Conservation (phyloP, 2,113 vertebrate species). For the Mus musculus region DNA sequence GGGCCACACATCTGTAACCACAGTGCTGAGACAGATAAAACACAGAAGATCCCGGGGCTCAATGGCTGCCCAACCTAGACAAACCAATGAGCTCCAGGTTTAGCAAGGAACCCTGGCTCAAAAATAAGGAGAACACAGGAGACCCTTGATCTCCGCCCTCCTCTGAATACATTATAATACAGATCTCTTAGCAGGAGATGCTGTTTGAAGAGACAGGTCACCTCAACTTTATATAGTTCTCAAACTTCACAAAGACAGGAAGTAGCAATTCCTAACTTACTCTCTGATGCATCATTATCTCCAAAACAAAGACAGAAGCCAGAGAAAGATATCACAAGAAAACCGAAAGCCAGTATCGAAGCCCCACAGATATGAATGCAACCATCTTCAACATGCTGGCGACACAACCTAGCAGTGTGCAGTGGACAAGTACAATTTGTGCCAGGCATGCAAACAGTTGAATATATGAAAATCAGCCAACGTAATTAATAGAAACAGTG, state of each 20-base stretch:
- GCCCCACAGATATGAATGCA: background rate
- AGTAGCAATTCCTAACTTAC: background rate
- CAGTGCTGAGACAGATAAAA: too few species aligned
- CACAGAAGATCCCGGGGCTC: background rate
- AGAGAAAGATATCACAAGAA: background rate
- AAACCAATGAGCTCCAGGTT: background rate
- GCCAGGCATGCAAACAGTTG: background rate
- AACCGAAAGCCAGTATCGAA: background rate
- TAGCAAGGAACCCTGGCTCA: background rate
- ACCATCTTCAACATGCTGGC: background rate
- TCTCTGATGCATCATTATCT: background rate
- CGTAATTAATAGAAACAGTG: background rate
- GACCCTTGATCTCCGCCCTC: too few species aligned
- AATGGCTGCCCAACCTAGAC: background rate
- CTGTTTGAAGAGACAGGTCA: background rate
- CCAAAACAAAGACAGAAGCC: conserved; percentile 16
- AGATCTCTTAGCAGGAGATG: background rate
- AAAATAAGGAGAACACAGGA: background rate
- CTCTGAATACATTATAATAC: background rate
- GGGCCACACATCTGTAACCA: background rate
- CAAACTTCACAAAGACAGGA: background rate
- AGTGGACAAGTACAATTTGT: background rate
- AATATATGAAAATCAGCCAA: conserved; percentile 41
- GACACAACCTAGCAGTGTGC: background rate
- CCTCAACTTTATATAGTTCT: background rate